Evolutionary conservation across 2,888 invertebrate genomes (phyloP), one percentile per base, ranked within the genome.

Genomic region (Tineola bisselliella): DNA sequence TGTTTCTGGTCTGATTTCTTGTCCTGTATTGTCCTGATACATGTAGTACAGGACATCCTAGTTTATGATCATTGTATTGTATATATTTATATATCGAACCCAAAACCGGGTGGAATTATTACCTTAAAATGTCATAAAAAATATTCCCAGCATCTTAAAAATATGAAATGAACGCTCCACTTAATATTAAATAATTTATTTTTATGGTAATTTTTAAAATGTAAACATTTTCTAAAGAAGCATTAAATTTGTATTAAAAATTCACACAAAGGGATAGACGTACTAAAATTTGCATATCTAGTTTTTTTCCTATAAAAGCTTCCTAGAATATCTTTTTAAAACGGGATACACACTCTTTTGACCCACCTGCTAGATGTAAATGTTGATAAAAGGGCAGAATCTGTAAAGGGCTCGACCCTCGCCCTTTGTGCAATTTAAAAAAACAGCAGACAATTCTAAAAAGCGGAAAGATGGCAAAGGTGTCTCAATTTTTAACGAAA

Each of bases 381-480:
- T 12, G 12, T 25, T 30, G 19, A 56, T 12, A 4, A 33, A 58
- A 58, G 58, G 25, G 56, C 56, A 56, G 15, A 58, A 58, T 58
- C 31, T 17, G 3, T 25, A 58, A 33, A 75, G 76, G 70, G 73
- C 74, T 69, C 77, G 79, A 82, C 83, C 84, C 82, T 77, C 75
- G 76, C 77, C 77, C 70, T 69, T 68, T 64, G 65, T 68, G 67
- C 69, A 69, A 67, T 68, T 70, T 70, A 76, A 79, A 79, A 74
- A 70, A 68, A 66, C 25, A 44, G 67, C 63, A 69, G 67, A 71
- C 73, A 74, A 67, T 71, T 68, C 67, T 74, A 78, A 84, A 84
- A 83, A 83, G 73, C 73, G 73, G 65, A 84, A 84, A 84, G 86
- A 87, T 87, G 79, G 70, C 84, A 86, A 87, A 87, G 86, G 84